Percentiles rank a stretch among this genome's conserved stretches.
Conservation (phyloP, 2,888 invertebrate genomes). For the Trachelus iudaicus region DNA sequence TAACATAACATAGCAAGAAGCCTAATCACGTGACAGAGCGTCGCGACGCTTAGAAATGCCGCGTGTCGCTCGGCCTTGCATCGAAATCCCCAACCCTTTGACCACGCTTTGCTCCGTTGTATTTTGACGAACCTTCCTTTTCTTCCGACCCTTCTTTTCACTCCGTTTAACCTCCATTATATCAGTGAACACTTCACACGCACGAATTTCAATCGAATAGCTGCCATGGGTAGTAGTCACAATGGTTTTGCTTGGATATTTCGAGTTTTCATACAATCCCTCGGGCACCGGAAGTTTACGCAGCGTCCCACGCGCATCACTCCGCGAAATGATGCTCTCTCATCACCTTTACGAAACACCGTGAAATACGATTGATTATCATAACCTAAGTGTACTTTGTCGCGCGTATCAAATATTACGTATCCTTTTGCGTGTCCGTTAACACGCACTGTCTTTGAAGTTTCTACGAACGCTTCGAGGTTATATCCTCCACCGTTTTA, state of each 20-base stretch:
- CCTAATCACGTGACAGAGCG: slow-evolving; percentile 6
- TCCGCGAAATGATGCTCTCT: not conserved
- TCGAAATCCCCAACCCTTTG: slow-evolving; percentile 36
- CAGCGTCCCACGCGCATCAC: not conserved
- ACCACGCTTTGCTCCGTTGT: not conserved
- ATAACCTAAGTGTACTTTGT: not conserved
- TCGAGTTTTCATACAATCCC: not conserved
- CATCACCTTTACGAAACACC: not conserved
- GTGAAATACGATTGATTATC: not conserved
- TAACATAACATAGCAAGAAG: not conserved
- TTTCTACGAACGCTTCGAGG: not conserved
- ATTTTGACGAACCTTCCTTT: not conserved
- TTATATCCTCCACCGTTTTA: not conserved
- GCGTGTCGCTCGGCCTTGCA: slow-evolving; percentile 29
- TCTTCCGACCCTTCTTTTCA: not conserved
- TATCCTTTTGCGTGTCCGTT: not conserved
- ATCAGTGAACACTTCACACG: not conserved
- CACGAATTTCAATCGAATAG: not conserved
- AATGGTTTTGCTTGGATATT: not conserved
- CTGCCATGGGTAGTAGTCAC: not conserved
- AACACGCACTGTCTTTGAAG: not conserved
- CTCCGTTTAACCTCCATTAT: not conserved
- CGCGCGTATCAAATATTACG: not conserved
- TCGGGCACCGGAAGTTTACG: not conserved
- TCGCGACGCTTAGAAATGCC: slow-evolving; percentile 9